phyloP scores from a whole-genome alignment of 1,140 invertebrate genomes.

The Apolygus lucorum region DNA sequence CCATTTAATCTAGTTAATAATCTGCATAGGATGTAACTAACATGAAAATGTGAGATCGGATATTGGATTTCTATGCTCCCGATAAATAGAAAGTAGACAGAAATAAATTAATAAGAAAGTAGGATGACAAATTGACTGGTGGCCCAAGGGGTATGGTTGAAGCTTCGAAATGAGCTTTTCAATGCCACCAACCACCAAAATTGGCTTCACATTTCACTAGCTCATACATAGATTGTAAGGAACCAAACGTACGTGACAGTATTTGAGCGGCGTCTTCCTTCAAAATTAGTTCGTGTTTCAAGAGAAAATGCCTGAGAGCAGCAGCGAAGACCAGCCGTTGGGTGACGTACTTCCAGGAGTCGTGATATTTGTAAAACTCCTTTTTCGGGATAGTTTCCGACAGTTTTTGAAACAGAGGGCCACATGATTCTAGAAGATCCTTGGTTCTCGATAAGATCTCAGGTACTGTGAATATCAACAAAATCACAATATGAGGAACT shows the following conservation, averaged over 20 bases:
- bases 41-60: too few species aligned
- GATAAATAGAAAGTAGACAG: too few species aligned
- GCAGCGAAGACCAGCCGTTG: slow-evolving; percentile 69
- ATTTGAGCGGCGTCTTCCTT: slow-evolving; percentile 67
- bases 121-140: too few species aligned
- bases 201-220: too few species aligned
- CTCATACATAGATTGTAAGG: too few species aligned
- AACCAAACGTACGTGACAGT: slow-evolving; percentile 17
- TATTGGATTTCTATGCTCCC: too few species aligned
- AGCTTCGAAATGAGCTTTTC: too few species aligned
- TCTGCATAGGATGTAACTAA: too few species aligned
- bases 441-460: background rate
- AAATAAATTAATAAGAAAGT: too few species aligned
- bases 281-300: slow-evolving; percentile 60
- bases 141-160: too few species aligned
- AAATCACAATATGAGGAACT: background rate
- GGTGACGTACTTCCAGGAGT: slow-evolving; percentile 75
- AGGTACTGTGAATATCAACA: background rate
- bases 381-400: background rate
- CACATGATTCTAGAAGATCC: background rate
- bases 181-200: too few species aligned
- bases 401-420: background rate
- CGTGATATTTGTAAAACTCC: slow-evolving; percentile 61
- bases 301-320: slow-evolving; percentile 69
- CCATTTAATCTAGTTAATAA: too few species aligned